Evolutionary conservation across 2,888 invertebrate genomes (phyloP).

Genomic region (Formica aserva): DNA sequence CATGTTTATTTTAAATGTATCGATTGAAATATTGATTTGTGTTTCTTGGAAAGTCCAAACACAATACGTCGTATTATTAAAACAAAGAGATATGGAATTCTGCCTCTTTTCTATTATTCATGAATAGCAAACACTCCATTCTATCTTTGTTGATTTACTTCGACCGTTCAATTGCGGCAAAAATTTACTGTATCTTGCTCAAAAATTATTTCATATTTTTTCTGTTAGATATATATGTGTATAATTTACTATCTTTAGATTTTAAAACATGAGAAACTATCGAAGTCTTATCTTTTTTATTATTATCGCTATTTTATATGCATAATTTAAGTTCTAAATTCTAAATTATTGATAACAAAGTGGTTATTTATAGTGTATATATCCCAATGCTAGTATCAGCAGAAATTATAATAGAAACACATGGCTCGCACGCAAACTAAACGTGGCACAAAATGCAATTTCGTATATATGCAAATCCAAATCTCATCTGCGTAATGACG

Average conservation of each 20-base stretch:
- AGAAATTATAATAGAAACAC: conserved; percentile 54
- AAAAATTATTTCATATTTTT: conserved; percentile 9
- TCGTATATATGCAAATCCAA: conserved; percentile 29
- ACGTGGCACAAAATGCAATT: conserved; percentile 47
- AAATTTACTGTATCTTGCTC: not conserved
- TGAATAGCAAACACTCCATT: conserved; percentile 10
- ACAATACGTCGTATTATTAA: conserved; percentile 33
- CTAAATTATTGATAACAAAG: conserved; percentile 26
- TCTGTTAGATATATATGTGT: not conserved
- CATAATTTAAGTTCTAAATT: conserved; percentile 29
- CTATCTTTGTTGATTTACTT: conserved; percentile 25
- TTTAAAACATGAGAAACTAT: not conserved
- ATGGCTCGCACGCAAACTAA: conserved; percentile 30
- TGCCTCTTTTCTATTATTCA: conserved; percentile 21
- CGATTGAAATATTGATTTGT: conserved; percentile 47
- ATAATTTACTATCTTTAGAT: not conserved
- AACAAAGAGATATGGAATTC: not conserved
- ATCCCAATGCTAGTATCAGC: conserved; percentile 28
- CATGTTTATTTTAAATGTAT: conserved; percentile 35
- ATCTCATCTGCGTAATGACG: conserved; percentile 58
- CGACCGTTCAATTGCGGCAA: not conserved
- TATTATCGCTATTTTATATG: conserved; percentile 6
- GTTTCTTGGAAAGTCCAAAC: conserved; percentile 32
- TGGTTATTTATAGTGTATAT: not conserved
- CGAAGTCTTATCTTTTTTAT: conserved; percentile 4